Percentiles rank a stretch among this genome's conserved stretches.
phyloP scores from a whole-genome alignment of 2,797 vertebrate genomes.

The Ctenopoma multispine region DNA sequence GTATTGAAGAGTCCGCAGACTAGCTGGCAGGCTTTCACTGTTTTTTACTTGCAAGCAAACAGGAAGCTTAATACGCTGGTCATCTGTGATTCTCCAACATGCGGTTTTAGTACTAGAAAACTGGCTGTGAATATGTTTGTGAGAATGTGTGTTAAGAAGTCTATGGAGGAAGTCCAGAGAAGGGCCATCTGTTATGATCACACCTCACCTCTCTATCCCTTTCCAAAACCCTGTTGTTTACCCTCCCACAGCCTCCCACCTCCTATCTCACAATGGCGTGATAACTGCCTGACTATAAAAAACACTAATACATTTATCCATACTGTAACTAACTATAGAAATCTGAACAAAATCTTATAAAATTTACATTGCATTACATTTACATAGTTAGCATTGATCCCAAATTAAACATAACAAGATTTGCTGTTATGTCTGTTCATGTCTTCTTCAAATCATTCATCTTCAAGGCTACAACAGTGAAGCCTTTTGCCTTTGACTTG shows the following conservation, averaged over 20 bases:
- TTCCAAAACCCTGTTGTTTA: constrained; percentile 52
- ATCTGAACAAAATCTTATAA: not conserved
- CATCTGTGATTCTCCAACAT: constrained; percentile 37
- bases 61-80: constrained; percentile 35
- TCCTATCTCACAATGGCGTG: constrained; percentile 27
- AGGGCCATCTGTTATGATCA: constrained; percentile 75
- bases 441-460: not conserved
- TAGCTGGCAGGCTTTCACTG: not conserved
- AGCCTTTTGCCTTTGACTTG: not conserved
- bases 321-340: not conserved
- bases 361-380: not conserved
- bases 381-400: not conserved
- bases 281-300: not conserved
- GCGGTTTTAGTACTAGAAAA: constrained; percentile 12
- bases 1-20: constrained; percentile 5
- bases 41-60: constrained; percentile 36
- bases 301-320: no score
- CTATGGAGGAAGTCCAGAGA: constrained; percentile 64
- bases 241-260: constrained; percentile 24
- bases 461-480: not conserved
- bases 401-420: not conserved
- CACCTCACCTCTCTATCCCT: constrained; percentile 40
- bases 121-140: constrained; percentile 31
- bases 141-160: constrained; percentile 34
- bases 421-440: not conserved